Evolutionary conservation across 2,888 invertebrate species (phyloP).

Genomic region (Tuta absoluta): DNA sequence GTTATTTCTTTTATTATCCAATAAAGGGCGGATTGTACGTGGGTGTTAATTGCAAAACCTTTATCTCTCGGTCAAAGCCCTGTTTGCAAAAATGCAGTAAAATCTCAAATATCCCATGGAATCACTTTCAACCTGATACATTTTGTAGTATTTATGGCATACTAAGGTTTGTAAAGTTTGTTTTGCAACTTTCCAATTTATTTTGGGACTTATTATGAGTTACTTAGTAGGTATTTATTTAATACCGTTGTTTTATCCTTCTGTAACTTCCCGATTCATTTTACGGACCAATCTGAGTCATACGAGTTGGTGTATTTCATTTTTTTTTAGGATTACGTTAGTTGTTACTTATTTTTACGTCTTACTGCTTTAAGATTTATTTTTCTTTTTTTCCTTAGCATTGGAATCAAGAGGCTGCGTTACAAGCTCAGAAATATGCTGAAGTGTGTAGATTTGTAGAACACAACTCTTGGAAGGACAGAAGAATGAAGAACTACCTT

Average conservation of each 20-base stretch:
- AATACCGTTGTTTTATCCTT: background rate
- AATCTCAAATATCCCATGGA: slow-evolving; percentile 4
- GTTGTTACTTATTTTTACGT: background rate
- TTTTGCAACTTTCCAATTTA: background rate
- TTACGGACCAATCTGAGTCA: too few relatives aligned
- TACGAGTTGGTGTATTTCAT: background rate
- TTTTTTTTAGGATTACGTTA: background rate
- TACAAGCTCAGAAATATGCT: slow-evolving; percentile 18
- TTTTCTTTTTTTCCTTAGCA: background rate
- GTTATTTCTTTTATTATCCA: background rate
- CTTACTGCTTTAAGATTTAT: background rate
- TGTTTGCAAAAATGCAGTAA: slow-evolving; percentile 12
- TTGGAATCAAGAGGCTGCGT: slow-evolving; percentile 21
- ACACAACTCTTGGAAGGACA: slow-evolving; percentile 16
- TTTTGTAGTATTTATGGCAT: slow-evolving; percentile 1
- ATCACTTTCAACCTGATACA: slow-evolving; percentile 8
- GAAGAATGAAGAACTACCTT: slow-evolving; percentile 6
- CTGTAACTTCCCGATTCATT: too few relatives aligned
- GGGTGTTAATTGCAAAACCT: slow-evolving; percentile 13
- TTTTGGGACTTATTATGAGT: slow-evolving; percentile 4
- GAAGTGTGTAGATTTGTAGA: slow-evolving; percentile 20
- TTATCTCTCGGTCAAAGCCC: slow-evolving; percentile 11
- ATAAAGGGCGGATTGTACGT: background rate
- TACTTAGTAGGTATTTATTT: background rate
- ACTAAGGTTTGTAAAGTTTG: background rate